phyloP scores from a whole-genome alignment of 1,140 invertebrate genomes.

The Mactra quadrangularis region DNA sequence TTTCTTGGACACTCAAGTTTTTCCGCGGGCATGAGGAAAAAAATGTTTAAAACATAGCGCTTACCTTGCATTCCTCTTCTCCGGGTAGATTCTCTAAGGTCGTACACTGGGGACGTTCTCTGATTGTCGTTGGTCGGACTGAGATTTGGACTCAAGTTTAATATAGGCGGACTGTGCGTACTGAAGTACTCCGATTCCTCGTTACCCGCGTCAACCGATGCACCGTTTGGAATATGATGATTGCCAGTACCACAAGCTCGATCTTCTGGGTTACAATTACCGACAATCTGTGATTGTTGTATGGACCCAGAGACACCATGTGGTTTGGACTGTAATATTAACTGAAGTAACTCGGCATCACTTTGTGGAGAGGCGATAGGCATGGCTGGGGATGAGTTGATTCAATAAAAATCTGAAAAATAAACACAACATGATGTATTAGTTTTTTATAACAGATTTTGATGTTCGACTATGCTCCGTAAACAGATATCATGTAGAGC shows the following conservation, averaged over 20 bases:
- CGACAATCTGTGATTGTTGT: constrained; percentile 69
- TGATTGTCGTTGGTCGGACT: constrained; percentile 76
- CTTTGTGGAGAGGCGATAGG: constrained; percentile 77
- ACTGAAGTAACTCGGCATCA: constrained; percentile 60
- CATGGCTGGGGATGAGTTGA: constrained; percentile 56
- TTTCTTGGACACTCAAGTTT: no score
- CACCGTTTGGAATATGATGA: constrained; percentile 14
- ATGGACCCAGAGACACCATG: constrained; percentile 63
- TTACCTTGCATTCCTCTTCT: constrained; percentile 79
- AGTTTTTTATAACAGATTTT: no score
- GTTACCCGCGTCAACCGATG: constrained; percentile 6
- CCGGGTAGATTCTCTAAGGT: constrained; percentile 79
- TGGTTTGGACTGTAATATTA: constrained; percentile 62
- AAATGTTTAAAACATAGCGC: no score
- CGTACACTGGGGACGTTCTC: constrained; percentile 81
- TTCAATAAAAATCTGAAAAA: no score
- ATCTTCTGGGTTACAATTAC: constrained; percentile 62
- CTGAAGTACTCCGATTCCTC: constrained; percentile 66
- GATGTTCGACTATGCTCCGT: no score
- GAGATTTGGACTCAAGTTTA: constrained; percentile 82
- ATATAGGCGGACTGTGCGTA: constrained; percentile 82
- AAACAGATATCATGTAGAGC: no score
- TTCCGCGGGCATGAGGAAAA: no score
- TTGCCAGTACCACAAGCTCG: constrained; percentile 36
- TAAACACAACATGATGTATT: no score